Conservation (phyloP, 2,113 vertebrate genomes). For the Suricata suricatta region DNA sequence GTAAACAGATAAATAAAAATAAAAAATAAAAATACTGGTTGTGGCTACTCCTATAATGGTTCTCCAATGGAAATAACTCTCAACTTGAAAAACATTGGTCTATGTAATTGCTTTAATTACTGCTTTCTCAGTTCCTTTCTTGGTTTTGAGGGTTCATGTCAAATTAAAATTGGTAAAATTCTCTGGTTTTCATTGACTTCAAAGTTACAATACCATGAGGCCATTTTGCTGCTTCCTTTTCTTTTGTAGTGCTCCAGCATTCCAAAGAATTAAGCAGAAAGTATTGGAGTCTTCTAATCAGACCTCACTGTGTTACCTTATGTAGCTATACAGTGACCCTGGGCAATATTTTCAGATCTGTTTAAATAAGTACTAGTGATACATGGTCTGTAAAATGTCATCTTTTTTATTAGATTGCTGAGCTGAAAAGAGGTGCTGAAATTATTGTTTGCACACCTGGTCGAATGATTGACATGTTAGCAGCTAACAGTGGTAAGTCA, state of each 20-base stretch:
- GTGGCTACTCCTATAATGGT: not conserved
- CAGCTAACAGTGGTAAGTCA: conserved; percentile 97
- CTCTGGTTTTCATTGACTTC: conserved; percentile 26
- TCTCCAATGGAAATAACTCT: not conserved
- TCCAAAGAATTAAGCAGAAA: not conserved
- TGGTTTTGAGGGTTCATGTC: not conserved
- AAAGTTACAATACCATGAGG: not conserved
- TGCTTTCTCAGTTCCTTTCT: not conserved
- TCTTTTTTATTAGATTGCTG: conserved; percentile 91
- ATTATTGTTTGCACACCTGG: conserved; percentile 99
- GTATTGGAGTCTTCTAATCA: not conserved
- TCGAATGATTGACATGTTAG: conserved; percentile 99
- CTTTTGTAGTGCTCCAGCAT: not conserved
- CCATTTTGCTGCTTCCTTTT: not conserved
- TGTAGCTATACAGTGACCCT: not conserved
- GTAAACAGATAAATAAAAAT: too few relatives aligned
- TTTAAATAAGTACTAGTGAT: conserved; percentile 7
- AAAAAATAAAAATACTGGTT: not conserved
- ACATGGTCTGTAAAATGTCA: not conserved
- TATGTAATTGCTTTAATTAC: not conserved
- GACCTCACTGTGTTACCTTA: not conserved
- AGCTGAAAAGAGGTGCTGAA: conserved; percentile 99
- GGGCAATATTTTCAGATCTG: conserved; percentile 22
- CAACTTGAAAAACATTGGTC: not conserved
- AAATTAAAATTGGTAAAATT: conserved; percentile 42